Conservation (phyloP, 2,797 vertebrate species). For the Enteromius mattozi region DNA sequence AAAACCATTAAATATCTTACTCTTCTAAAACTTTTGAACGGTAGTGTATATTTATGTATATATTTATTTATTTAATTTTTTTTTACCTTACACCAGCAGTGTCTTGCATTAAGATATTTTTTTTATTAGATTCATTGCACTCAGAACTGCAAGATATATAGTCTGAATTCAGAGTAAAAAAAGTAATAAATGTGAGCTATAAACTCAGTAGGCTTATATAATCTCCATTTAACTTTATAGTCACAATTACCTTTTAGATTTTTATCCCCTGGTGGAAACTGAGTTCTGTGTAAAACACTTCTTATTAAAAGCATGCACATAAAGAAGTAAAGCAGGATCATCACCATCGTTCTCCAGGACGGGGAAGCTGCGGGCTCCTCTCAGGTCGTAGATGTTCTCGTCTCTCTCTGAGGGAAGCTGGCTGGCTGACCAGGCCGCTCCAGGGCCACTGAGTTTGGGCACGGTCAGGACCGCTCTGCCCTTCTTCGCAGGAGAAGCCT, state of each 20-base stretch:
- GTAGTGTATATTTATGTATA: too few relatives aligned
- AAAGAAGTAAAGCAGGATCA: background rate
- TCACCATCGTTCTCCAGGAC: conserved; percentile 88
- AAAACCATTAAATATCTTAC: too few relatives aligned
- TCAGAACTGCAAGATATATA: too few relatives aligned
- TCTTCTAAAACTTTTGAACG: too few relatives aligned
- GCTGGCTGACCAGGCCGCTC: conserved; percentile 79
- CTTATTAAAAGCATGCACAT: background rate
- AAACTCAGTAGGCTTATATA: too few relatives aligned
- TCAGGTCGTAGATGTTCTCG: conserved; percentile 84
- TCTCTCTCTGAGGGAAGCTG: conserved; percentile 87
- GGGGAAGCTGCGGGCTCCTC: conserved; percentile 84
- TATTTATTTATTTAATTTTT: too few relatives aligned
- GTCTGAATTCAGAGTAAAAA: background rate
- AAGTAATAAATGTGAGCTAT: background rate
- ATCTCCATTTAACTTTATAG: too few relatives aligned
- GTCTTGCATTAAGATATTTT: too few relatives aligned
- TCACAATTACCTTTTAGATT: background rate
- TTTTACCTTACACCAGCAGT: too few relatives aligned
- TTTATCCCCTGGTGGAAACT: background rate
- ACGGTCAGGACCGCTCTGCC: conserved; percentile 84
- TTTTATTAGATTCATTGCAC: too few relatives aligned
- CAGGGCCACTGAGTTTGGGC: conserved; percentile 81
- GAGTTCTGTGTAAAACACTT: background rate
- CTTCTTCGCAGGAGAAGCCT: conserved; percentile 93